These are phyloP conservation scores for western clawed frog (Xenopus tropicalis) DNA, from an alignment of 2,113 vertebrate species.

Conservation along the genomic window DNA sequence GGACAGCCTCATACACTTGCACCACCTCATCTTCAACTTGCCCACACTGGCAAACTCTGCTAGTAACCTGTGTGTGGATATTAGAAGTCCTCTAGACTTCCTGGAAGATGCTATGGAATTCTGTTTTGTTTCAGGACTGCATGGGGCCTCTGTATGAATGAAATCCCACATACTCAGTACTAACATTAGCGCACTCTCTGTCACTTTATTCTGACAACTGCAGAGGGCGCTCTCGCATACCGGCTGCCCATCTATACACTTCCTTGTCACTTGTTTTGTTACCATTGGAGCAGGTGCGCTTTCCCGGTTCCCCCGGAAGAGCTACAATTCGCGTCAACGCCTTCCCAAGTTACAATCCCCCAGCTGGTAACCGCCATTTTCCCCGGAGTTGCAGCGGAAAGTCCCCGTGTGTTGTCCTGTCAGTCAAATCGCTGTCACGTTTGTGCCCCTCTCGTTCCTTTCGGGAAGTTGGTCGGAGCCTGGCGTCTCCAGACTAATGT, in stretches of 20 bases:
- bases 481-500: conserved; percentile 53
- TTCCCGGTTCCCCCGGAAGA: conserved; percentile 6
- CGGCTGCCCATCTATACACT: neutral
- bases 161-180: too few species aligned
- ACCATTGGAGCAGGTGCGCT: neutral
- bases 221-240: neutral
- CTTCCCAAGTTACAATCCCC: neutral
- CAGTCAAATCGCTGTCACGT: too few species aligned
- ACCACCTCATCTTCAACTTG: too few species aligned
- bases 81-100: too few species aligned
- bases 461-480: neutral
- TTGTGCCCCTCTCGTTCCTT: too few species aligned
- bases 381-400: neutral
- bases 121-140: too few species aligned
- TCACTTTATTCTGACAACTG: neutral
- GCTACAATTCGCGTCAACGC: neutral
- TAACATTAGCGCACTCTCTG: too few species aligned
- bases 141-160: too few species aligned
- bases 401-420: neutral
- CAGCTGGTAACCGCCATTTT: conserved; percentile 27
- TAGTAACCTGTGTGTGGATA: too few species aligned
- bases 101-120: too few species aligned
- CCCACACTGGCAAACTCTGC: too few species aligned
- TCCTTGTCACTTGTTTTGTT: neutral
- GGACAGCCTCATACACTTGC: too few species aligned